Evolutionary conservation across 1,140 invertebrate genomes (phyloP).

Genomic region (Philotrypesis tridentata): DNA sequence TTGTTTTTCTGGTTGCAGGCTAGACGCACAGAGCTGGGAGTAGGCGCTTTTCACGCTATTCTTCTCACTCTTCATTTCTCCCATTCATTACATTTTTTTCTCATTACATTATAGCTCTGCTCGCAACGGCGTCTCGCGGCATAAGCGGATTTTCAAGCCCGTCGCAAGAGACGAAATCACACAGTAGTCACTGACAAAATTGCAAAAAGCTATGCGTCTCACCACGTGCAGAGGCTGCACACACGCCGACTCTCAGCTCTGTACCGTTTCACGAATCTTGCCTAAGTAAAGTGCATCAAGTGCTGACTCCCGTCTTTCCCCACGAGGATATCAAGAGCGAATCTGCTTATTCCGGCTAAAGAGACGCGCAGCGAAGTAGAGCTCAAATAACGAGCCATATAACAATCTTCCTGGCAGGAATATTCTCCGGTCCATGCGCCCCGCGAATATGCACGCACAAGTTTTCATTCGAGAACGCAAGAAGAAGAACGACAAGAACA

Average conservation of each 20-base stretch:
- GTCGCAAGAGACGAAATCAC: too few species aligned
- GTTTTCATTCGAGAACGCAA: neutral
- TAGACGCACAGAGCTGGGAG: neutral
- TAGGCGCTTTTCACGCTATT: neutral
- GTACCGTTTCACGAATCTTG: neutral
- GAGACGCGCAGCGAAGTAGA: slow-evolving; percentile 1
- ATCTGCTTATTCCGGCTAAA: slow-evolving; percentile 45
- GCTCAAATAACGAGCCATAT: slow-evolving; percentile 10
- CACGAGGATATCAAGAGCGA: neutral
- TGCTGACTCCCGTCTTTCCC: slow-evolving; percentile 18
- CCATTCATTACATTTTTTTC: too few species aligned
- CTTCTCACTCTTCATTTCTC: neutral
- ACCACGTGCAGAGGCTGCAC: too few species aligned
- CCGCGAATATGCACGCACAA: neutral
- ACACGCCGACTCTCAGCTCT: neutral
- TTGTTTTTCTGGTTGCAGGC: neutral
- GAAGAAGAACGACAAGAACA: neutral
- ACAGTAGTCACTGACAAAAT: too few species aligned
- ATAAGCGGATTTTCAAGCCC: too few species aligned
- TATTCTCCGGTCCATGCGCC: neutral
- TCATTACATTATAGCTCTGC: neutral
- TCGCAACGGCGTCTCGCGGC: neutral
- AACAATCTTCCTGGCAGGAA: slow-evolving; percentile 22
- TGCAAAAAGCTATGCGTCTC: too few species aligned
- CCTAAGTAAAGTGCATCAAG: slow-evolving; percentile 14